These are phyloP conservation scores for Falcaria lacertinaria DNA, from an alignment of 2,888 invertebrate species.

Conservation along the genomic window DNA sequence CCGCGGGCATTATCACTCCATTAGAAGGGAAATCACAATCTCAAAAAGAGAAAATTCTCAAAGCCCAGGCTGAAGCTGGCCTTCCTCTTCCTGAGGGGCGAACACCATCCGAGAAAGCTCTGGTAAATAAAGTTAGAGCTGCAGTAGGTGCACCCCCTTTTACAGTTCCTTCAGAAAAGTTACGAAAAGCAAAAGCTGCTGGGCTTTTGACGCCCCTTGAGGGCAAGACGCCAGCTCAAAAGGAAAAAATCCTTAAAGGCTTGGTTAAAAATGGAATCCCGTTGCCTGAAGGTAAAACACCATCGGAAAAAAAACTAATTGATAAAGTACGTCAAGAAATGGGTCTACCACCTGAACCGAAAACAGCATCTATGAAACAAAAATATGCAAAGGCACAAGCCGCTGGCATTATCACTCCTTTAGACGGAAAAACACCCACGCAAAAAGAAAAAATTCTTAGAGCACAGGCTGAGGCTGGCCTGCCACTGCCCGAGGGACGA, in stretches of 20 bases:
- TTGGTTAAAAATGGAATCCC: slow-evolving; percentile 16
- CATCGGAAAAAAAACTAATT: slow-evolving; percentile 19
- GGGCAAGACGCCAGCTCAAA: slow-evolving; percentile 22
- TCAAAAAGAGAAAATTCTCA: slow-evolving; percentile 21
- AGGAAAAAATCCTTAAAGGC: slow-evolving; percentile 27
- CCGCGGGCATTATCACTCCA: slow-evolving; percentile 19
- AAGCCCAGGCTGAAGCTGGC: slow-evolving; percentile 20
- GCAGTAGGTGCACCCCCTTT: slow-evolving; percentile 1
- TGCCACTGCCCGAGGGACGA: slow-evolving; percentile 13
- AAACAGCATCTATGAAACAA: slow-evolving; percentile 7
- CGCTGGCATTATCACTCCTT: slow-evolving; percentile 11
- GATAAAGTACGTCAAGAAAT: slow-evolving; percentile 12
- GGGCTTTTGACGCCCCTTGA: slow-evolving; percentile 25
- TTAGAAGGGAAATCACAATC: slow-evolving; percentile 22
- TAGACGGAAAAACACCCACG: slow-evolving; percentile 14
- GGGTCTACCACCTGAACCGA: slow-evolving; percentile 15
- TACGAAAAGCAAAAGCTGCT: slow-evolving; percentile 19
- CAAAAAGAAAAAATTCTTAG: slow-evolving; percentile 17
- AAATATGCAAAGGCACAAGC: slow-evolving; percentile 3
- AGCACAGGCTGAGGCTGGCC: slow-evolving; percentile 8
- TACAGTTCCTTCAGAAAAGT: slow-evolving; percentile 12
- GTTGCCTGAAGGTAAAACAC: slow-evolving; percentile 18
- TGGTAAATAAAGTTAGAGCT: slow-evolving; percentile 16
- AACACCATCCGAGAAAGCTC: slow-evolving; percentile 18
- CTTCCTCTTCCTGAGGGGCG: slow-evolving; percentile 24